phyloP scores from a whole-genome alignment of 2,113 vertebrate genomes.

The Panurus biarmicus region DNA sequence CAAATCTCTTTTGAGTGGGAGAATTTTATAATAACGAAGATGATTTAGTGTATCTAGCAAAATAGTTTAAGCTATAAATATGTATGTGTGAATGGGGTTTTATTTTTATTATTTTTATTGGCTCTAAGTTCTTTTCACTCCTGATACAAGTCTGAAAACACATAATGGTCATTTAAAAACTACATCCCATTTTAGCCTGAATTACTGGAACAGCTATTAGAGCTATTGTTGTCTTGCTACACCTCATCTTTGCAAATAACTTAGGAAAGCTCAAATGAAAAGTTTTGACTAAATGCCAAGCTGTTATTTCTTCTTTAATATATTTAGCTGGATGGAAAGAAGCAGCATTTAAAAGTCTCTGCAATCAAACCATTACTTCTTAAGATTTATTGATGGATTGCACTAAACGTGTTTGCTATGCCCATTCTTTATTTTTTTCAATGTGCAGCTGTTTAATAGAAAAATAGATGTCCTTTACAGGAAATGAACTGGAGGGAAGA shows the following conservation, averaged over 20 bases:
- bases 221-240: constrained; percentile 3
- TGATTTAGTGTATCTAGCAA: neutral
- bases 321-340: neutral
- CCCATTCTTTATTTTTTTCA: neutral
- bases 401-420: neutral
- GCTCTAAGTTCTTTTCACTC: neutral
- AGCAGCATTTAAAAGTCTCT: neutral
- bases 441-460: neutral
- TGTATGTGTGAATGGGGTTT: neutral
- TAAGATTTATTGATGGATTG: neutral
- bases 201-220: constrained; percentile 11
- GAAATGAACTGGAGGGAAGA: constrained; percentile 2
- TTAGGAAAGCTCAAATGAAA: constrained; percentile 5
- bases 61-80: constrained; percentile 10
- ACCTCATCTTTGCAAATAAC: constrained; percentile 45
- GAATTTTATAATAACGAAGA: neutral
- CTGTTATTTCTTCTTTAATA: constrained; percentile 4
- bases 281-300: neutral
- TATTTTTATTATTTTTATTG: constrained; percentile 37
- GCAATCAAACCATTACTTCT: neutral
- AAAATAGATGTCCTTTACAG: constrained; percentile 11
- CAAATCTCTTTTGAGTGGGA: neutral
- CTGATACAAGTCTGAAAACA: neutral
- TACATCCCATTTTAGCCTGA: neutral
- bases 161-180: neutral